Evolutionary conservation across 2,113 vertebrate genomes (phyloP), one percentile per base, ranked within the genome.

Genomic region (Himantopus leucocephalus): DNA sequence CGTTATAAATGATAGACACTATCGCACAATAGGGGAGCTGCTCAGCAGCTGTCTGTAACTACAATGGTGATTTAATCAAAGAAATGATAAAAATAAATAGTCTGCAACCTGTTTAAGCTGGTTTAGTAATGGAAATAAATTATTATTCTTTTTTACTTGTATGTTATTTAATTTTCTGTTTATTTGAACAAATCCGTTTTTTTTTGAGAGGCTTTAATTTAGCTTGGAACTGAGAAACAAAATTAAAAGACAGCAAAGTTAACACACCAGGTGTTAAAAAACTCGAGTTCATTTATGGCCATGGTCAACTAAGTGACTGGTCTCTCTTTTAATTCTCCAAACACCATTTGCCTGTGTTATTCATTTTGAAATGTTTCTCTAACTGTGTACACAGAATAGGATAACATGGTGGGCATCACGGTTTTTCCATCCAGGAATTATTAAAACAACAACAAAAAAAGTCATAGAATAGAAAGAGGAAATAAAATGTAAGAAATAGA

Each of bases 281-380:
- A 9, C 3, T 39, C 0, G 0, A 12, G 4, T 30, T 81, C 3
- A 52, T 66, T 78, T 74, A 37, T 30, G 4, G 4, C 4, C 13
- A 77, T 5, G 71, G 23, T 39, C 26, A 88, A 10, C 24, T 29
- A 81, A 91, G 22, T 59, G 0, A 60, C 12, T 77, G 35, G 2
- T 37, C 7, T 32, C 3, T 77, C 23, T 72, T 18, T 45, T 58
- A 74, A 35, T 66, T 74, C 39, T 59, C 21, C 37, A 37, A 37
- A 37, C 37, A 80, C 12, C 3, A 1, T 67, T 71, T 76, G 4
- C 14, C 8, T 34, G 5, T 5, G 19, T 41, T 64, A 55, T 10
- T 72, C 1, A 50, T 43, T 72, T 84, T 60, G 3, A 43, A 83
- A 16, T 41, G 5, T 53, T 80, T 83, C 12, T 84, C 11, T 64